phyloP scores from a whole-genome alignment of 2,888 invertebrate species.

The Philereme vetulata region DNA sequence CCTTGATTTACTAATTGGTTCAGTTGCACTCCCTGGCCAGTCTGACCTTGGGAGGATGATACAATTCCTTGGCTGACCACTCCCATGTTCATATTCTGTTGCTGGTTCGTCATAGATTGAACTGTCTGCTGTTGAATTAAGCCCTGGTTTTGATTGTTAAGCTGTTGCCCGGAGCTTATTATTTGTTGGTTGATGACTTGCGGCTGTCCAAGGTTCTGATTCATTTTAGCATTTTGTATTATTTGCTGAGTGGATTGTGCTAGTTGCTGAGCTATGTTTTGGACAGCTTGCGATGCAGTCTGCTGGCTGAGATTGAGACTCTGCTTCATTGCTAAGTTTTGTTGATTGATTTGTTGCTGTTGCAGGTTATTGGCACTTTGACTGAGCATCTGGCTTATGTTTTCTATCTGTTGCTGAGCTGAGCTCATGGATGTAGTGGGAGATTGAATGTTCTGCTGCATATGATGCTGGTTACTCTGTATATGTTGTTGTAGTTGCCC shows the following conservation, averaged over 20 bases:
- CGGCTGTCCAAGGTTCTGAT: conserved; percentile 69
- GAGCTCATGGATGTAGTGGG: conserved; percentile 80
- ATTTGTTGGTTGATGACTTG: conserved; percentile 76
- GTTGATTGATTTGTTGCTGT: conserved; percentile 72
- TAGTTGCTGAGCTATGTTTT: conserved; percentile 76
- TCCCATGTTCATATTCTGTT: conserved; percentile 76
- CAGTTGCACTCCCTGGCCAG: conserved; percentile 65
- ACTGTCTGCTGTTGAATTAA: conserved; percentile 75
- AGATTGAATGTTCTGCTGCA: conserved; percentile 72
- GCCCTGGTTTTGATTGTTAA: conserved; percentile 68
- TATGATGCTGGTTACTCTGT: conserved; percentile 68
- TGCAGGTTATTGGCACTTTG: conserved; percentile 78
- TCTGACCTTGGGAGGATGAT: conserved; percentile 68
- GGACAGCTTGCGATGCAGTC: conserved; percentile 70
- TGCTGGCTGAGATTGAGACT: conserved; percentile 73
- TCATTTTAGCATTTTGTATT: conserved; percentile 77
- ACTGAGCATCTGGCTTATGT: conserved; percentile 83
- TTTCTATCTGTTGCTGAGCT: conserved; percentile 85
- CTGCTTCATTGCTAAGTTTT: conserved; percentile 76
- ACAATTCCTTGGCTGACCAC: conserved; percentile 73
- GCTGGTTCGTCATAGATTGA: conserved; percentile 71
- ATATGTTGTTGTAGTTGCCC: conserved; percentile 75
- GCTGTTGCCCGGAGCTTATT: conserved; percentile 78
- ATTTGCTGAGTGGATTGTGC: conserved; percentile 76
- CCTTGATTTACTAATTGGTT: conserved; percentile 75